Conservation (phyloP, 2,888 invertebrate species). For the Halictus ligatus region DNA sequence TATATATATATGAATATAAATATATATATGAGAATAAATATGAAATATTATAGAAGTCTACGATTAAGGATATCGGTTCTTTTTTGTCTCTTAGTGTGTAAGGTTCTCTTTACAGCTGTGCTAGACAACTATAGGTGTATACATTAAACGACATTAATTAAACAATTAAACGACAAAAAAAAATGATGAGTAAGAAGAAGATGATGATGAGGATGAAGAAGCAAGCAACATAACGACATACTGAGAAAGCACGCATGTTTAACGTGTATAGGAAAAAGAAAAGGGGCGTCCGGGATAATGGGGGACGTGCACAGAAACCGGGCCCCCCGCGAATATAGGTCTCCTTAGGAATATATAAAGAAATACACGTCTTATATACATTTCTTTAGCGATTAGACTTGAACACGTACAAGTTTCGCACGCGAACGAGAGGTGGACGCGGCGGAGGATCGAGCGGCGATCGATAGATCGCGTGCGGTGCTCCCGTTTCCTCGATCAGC, state of each 20-base stretch:
- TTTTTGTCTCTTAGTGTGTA: constrained; percentile 74
- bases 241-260: constrained; percentile 38
- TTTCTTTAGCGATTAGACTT: constrained; percentile 39
- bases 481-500: not conserved
- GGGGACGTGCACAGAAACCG: not conserved
- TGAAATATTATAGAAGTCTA: constrained; percentile 69
- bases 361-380: constrained; percentile 28
- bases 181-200: not conserved
- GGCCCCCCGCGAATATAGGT: constrained; percentile 12
- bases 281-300: not conserved
- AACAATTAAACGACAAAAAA: constrained; percentile 28
- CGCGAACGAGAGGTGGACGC: constrained; percentile 15
- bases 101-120: constrained; percentile 82
- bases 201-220: not conserved
- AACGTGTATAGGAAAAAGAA: constrained; percentile 28
- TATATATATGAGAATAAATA: constrained; percentile 64
- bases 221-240: not conserved
- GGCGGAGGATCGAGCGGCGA: constrained; percentile 34
- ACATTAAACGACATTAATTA: constrained; percentile 48
- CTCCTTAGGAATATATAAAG: constrained; percentile 35
- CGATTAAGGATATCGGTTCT: constrained; percentile 70
- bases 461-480: not conserved
- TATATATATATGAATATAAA: constrained; percentile 46
- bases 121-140: constrained; percentile 81
- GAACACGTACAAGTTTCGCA: constrained; percentile 35